Evolutionary conservation across 2,888 invertebrate species (phyloP).

Genomic region (Tachina grossa): DNA sequence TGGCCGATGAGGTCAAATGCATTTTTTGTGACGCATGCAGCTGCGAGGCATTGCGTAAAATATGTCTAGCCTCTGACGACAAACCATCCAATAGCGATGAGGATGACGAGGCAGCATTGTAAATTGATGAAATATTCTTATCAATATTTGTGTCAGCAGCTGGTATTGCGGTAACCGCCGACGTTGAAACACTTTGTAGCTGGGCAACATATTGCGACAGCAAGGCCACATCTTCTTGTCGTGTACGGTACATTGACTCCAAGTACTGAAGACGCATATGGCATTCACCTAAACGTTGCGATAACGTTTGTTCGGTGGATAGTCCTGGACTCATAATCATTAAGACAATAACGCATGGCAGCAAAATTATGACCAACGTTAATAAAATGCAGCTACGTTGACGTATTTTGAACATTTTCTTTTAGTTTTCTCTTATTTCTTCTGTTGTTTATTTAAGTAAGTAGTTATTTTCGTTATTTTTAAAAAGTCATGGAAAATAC

Average conservation of each 20-base stretch:
- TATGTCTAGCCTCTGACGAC: conserved; percentile 82
- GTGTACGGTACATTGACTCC: conserved; percentile 89
- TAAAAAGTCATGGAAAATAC: not conserved
- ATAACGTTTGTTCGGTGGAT: conserved; percentile 86
- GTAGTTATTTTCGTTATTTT: not conserved
- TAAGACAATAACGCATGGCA: conserved; percentile 84
- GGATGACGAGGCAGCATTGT: conserved; percentile 46
- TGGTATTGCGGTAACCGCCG: conserved; percentile 41
- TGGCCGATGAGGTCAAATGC: conserved; percentile 78
- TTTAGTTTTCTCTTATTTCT: not conserved
- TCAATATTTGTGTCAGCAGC: conserved; percentile 43
- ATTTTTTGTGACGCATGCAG: conserved; percentile 79
- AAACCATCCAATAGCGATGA: conserved; percentile 81
- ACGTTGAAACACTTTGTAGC: conserved; percentile 72
- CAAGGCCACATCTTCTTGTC: conserved; percentile 89
- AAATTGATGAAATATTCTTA: conserved; percentile 72
- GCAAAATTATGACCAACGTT: conserved; percentile 84
- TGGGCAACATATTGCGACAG: conserved; percentile 86
- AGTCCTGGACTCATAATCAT: conserved; percentile 84
- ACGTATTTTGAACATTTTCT: conserved; percentile 77
- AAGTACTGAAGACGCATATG: conserved; percentile 90
- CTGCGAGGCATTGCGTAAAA: conserved; percentile 83
- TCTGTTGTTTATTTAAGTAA: not conserved
- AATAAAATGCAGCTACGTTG: conserved; percentile 85
- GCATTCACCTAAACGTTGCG: conserved; percentile 89